These are phyloP conservation scores for Oceanites oceanicus DNA, from an alignment of 2,113 vertebrate species.

Conservation along the genomic window DNA sequence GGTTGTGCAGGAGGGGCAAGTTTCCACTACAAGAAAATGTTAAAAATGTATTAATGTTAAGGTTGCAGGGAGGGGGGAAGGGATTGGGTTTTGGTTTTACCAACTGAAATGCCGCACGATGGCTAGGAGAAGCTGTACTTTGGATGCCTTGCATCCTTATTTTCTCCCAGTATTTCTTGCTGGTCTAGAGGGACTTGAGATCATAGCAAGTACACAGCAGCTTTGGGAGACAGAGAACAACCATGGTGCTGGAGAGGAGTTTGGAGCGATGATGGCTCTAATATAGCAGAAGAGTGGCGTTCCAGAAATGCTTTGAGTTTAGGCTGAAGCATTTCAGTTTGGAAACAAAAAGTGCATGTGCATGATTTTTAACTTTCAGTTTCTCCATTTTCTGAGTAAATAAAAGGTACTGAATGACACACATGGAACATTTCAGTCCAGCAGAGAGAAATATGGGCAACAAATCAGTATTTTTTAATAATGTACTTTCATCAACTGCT, in stretches of 20 bases:
- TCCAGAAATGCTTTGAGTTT: neutral
- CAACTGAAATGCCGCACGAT: neutral
- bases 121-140: neutral
- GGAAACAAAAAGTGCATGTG: neutral
- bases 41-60: neutral
- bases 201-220: neutral
- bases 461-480: neutral
- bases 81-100: neutral
- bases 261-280: neutral
- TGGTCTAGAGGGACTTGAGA: neutral
- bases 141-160: neutral
- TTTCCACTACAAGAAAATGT: neutral
- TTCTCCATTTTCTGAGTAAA: neutral
- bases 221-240: neutral
- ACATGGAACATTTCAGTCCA: neutral
- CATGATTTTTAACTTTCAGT: neutral
- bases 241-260: neutral
- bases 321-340: neutral
- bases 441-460: neutral
- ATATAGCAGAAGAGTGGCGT: accelerated
- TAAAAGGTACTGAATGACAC: neutral
- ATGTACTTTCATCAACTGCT: neutral
- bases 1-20: neutral
- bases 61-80: too few species aligned
- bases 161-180: neutral